phyloP scores from a whole-genome alignment of 2,888 invertebrate genomes.

The Caenorhabditis uteleia region DNA sequence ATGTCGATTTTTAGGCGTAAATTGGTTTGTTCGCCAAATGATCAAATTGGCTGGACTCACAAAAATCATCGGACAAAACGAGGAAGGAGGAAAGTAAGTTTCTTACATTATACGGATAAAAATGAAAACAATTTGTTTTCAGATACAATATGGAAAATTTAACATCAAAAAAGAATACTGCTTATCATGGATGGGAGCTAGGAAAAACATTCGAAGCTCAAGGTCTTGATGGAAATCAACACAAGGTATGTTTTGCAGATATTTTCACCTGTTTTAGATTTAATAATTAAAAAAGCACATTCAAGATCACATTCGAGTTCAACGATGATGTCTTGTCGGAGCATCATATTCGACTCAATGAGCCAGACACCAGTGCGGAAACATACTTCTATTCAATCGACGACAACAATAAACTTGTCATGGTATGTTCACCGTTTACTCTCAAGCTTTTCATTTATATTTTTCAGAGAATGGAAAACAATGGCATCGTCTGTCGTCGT shows the following conservation, averaged over 20 bases:
- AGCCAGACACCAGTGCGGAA: constrained; percentile 61
- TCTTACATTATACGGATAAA: not conserved
- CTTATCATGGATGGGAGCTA: constrained; percentile 58
- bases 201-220: constrained; percentile 62
- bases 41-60: constrained; percentile 63
- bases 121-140: constrained; percentile 1
- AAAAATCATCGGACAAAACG: constrained; percentile 51
- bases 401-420: constrained; percentile 56
- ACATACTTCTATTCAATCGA: constrained; percentile 65
- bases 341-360: constrained; percentile 63
- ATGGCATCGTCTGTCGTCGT: constrained; percentile 61
- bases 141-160: constrained; percentile 60
- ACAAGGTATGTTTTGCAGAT: constrained; percentile 51
- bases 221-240: constrained; percentile 64
- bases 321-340: constrained; percentile 57
- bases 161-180: constrained; percentile 62
- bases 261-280: no score
- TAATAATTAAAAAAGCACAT: no score
- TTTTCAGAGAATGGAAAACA: constrained; percentile 61
- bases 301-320: constrained; percentile 64
- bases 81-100: constrained; percentile 35
- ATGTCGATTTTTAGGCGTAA: constrained; percentile 35
- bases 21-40: constrained; percentile 58
- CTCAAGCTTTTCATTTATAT: not conserved
- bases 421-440: constrained; percentile 24